Evolutionary conservation across 2,888 invertebrate genomes (phyloP), one percentile per base, ranked within the genome.

Genomic region (Parnassius glacialis): DNA sequence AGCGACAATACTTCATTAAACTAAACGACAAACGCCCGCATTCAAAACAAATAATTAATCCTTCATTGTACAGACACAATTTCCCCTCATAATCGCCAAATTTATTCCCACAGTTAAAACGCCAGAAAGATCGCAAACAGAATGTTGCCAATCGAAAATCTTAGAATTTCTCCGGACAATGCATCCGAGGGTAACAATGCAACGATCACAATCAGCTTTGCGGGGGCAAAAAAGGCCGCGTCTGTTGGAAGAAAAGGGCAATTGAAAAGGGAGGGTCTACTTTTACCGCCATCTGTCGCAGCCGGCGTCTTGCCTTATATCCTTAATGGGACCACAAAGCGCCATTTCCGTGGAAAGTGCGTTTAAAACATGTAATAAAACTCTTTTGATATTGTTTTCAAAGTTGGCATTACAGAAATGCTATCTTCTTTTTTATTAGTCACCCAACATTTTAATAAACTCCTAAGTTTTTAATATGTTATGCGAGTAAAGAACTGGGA

Each of bases 181-280:
- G 79, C 72, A 65, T 65, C 61, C n/a, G 59, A 67, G 68, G 73
- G 74, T 72, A 61, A 86, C 87, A 87, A 87, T 84, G 77, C 72
- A 72, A 79, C 74, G 85, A 87, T 87, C 84, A 85, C 84, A 87
- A 90, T 89, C 88, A 79, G 79, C 80, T 79, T 61, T 61, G 52
- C 41, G 73, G 72, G 74, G 74, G 74, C 73, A 77, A 87, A 90
- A 83, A 85, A 83, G 75, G 73, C 74, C 79, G 68, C 77, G 70
- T 73, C 56, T 56, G 69, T n/a, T 48, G 16, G 48, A 79, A 76
- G 72, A 75, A 61, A 64, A 80, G 83, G 84, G 78, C 88, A 87
- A 89, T 88, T 85, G 87, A 83, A 87, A 84, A 83, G 87, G 87
- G 86, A 85, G 76, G 79, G 75, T 73, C 60, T 61, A 79, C 78